Evolutionary conservation across 1,140 invertebrate genomes (phyloP).

Genomic region (Leptinotarsa lineolata): DNA sequence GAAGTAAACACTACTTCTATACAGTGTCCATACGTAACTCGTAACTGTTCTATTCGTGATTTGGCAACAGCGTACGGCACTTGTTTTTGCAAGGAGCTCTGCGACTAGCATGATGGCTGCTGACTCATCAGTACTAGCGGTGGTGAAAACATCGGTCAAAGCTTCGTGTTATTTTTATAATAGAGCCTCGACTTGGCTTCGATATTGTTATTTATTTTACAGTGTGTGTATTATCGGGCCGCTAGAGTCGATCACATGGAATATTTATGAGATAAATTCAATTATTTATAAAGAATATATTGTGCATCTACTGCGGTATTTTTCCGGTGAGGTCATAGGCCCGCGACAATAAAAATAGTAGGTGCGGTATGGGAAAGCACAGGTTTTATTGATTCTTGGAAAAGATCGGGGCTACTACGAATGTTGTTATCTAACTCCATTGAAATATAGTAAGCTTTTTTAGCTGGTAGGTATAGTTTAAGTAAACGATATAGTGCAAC

Average conservation of each 20-base stretch:
- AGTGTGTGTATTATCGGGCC: not conserved
- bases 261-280: conserved; percentile 20
- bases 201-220: not conserved
- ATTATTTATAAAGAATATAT: conserved; percentile 16
- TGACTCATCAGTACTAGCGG: conserved; percentile 42
- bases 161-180: conserved; percentile 25
- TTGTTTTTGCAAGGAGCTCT: conserved; percentile 33
- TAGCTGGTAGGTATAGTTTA: no score
- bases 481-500: no score
- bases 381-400: no score
- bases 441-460: no score
- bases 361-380: no score
- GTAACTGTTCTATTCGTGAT: conserved; percentile 6
- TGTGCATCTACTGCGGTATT: conserved; percentile 13
- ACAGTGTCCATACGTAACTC: no score
- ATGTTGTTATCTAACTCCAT: no score
- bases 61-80: conserved; percentile 25
- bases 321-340: conserved; percentile 6
- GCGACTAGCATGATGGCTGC: conserved; percentile 26
- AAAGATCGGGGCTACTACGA: no score
- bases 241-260: conserved; percentile 3
- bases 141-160: conserved; percentile 37
- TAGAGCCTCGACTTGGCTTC: conserved; percentile 10
- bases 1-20: no score
- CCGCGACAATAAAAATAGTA: no score